These are phyloP conservation scores for Metalampra italica DNA, from an alignment of 2,888 invertebrate genomes.

Conservation along the genomic window DNA sequence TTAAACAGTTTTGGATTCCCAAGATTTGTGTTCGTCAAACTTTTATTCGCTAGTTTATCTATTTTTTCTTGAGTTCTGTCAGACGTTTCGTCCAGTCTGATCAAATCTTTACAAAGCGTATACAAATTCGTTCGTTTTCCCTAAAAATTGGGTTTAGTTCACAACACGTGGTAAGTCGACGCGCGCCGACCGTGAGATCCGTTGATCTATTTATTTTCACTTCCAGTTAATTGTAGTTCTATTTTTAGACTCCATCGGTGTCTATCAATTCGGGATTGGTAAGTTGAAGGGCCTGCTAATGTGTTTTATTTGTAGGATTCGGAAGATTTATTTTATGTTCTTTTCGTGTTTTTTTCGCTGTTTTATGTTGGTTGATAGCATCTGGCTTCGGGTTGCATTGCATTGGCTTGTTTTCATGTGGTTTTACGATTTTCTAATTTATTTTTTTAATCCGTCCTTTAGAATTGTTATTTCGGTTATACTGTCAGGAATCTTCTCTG, in stretches of 20 bases:
- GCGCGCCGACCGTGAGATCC: slow-evolving; percentile 16
- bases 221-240: slow-evolving; percentile 7
- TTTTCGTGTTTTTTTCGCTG: not conserved
- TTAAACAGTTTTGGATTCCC: too few relatives aligned
- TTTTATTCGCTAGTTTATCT: too few relatives aligned
- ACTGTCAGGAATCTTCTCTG: too few relatives aligned
- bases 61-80: not conserved
- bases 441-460: not conserved
- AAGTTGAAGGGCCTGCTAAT: slow-evolving; percentile 9
- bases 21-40: too few relatives aligned
- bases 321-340: slow-evolving; percentile 1
- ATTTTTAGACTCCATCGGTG: slow-evolving; percentile 5
- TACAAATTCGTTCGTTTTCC: slow-evolving; percentile 23
- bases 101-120: slow-evolving; percentile 5
- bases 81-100: not conserved
- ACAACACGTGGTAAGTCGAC: slow-evolving; percentile 22
- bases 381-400: too few relatives aligned
- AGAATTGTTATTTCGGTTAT: not conserved
- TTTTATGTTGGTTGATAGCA: not conserved
- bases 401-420: too few relatives aligned
- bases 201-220: slow-evolving; percentile 16
- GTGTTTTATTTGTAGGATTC: slow-evolving; percentile 4
- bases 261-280: slow-evolving; percentile 5
- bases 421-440: too few relatives aligned
- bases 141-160: slow-evolving; percentile 28